Percentiles rank a stretch among this genome's conserved stretches.
Evolutionary conservation across 2,888 invertebrate species (phyloP).

Genomic region (Apantesis nais): DNA sequence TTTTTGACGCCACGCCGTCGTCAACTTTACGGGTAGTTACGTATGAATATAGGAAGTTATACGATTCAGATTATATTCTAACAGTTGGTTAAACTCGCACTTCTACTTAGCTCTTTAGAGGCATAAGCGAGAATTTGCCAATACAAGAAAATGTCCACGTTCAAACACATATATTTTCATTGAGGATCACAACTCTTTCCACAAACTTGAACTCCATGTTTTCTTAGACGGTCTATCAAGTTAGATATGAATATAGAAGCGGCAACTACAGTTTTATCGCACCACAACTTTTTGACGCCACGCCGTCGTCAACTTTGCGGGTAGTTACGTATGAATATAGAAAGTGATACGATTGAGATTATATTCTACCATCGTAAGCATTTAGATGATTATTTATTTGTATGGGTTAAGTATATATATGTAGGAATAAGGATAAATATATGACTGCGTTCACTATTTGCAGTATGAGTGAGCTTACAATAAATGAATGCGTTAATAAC

Average conservation of each 20-base stretch:
- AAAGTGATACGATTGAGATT: slow-evolving; percentile 16
- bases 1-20: slow-evolving; percentile 50
- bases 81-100: too few relatives aligned
- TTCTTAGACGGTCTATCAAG: slow-evolving; percentile 42
- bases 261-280: slow-evolving; percentile 52
- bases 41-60: slow-evolving; percentile 31
- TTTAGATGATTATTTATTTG: background rate
- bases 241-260: slow-evolving; percentile 44
- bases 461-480: background rate
- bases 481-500: too few relatives aligned
- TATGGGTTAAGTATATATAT: too few relatives aligned
- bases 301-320: slow-evolving; percentile 28
- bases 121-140: background rate
- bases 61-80: background rate
- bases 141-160: background rate
- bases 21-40: slow-evolving; percentile 23
- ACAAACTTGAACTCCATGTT: slow-evolving; percentile 34
- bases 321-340: slow-evolving; percentile 28
- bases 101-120: background rate
- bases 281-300: slow-evolving; percentile 52
- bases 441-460: background rate
- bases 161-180: slow-evolving; percentile 12
- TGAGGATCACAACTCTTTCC: slow-evolving; percentile 11
- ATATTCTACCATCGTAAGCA: background rate
- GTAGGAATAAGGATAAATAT: background rate